Evolutionary conservation across 2,888 invertebrate genomes (phyloP), one percentile per base, ranked within the genome.

Genomic region (Phania funesta): DNA sequence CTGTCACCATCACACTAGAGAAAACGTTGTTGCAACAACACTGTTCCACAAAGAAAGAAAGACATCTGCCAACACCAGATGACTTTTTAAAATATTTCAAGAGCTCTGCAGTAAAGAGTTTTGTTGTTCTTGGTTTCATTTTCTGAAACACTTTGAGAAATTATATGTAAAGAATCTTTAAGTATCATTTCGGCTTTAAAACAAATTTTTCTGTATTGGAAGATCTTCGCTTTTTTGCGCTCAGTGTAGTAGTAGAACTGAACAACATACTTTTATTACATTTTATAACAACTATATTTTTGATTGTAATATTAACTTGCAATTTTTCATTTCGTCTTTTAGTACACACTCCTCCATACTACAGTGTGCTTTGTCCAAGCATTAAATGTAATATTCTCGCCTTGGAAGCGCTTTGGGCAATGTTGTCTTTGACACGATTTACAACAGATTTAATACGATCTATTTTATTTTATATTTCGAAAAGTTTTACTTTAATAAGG

Each of bases 401-500:
- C 38, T 58, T 35, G 38, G 24, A 65, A 65, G 32, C 54, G 65
- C 70, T 74, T 68, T 62, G 58, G 71, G 67, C 60, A 67, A 67
- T 62, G 71, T 79, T 79, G 58, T 73, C 71, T 73, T 79, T 79
- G 78, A 78, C 81, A 74, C 73, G 68, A 74, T 77, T 78, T 82
- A 56, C 74, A 54, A 70, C 64, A 50, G 56, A 74, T 64, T 78
- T 68, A 78, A 78, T 78, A 64, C 67, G 64, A 78, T 71, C 26
- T 26, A 26, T 64, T 78, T 64, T 38, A 41, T 46, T 64, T 50
- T 24, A n/a, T n/a, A 24, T 58, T 58, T 58, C 8, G 13, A 48
- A 32, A 56, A 71, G 64, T 29, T 64, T 70, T 62, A 24, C 32
- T 50, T 54, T 22, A n/a, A 1, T 22, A 74, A 64, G 32, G 13